Evolutionary conservation across 2,888 invertebrate genomes (phyloP), one percentile per base, ranked within the genome.

Genomic region (Ctenicera cuprea): DNA sequence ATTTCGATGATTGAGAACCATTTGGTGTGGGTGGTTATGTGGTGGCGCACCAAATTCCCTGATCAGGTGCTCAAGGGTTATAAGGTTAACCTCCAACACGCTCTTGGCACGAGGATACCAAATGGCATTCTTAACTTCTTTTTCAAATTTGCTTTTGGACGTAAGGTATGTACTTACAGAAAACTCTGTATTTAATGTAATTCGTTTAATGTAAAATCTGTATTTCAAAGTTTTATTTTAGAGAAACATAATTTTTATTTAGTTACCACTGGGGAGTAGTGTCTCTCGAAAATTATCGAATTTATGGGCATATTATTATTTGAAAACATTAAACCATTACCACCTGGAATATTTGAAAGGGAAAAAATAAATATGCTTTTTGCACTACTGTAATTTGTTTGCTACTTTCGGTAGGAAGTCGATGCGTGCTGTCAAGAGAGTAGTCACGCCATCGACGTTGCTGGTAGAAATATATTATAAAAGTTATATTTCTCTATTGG

Each of bases 1-100:
- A 94, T 95, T 85, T 95, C 95, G 77, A 97, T 98, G 96, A 92
- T 97, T 82, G 97, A 97, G 88, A 97, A 97, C 86, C 96, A 97
- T 86, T 92, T 97, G 48, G 92, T 94, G 71, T 97, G 97, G 97
- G 95, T 96, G 81, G 91, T 95, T 74, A 90, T 94, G 86, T 96
- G 95, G 91, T 97, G 97, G 97, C 94, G 96, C 83, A 94, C 95
- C 84, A 97, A 96, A 90, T 94, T 94, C 86, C 94, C 96, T n/a
- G 95, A 96, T 82, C 92, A 93, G 84, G 82, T 83, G 79, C 90
- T 97, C 86, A 95, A 95, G 88, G 96, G 96, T 41, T 96, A 96
- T 90, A 96, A 97, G 89, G 91, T 97, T 81, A 96, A 97, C 87
- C 90, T 97, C 82, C 96, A 97, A 86, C 95, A 93, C 85, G 95